Percentiles rank a stretch among this genome's conserved stretches.
phyloP scores from a whole-genome alignment of 2,113 vertebrate species.

The Paradisaea rubra region DNA sequence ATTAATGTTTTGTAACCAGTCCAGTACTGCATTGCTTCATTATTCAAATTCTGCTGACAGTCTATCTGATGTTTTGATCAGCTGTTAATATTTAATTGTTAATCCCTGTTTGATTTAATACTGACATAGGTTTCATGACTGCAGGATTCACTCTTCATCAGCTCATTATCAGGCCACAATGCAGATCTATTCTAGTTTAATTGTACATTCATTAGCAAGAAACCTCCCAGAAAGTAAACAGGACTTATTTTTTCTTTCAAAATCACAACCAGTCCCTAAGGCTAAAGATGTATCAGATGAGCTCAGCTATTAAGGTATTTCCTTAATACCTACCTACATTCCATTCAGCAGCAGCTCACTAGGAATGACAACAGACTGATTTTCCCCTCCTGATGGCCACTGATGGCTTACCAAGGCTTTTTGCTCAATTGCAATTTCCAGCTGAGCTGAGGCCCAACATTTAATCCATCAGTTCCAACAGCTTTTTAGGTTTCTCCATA shows the following conservation, averaged over 20 bases:
- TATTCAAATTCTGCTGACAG: neutral
- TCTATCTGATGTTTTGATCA: constrained; percentile 16
- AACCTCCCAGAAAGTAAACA: neutral
- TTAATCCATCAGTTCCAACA: neutral
- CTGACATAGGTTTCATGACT: neutral
- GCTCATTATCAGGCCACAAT: neutral
- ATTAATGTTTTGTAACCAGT: neutral
- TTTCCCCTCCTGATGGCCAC: neutral
- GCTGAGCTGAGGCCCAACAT: neutral
- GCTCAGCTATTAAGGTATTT: neutral
- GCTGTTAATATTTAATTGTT: constrained; percentile 28
- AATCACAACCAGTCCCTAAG: neutral
- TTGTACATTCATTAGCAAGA: neutral
- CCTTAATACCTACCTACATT: neutral
- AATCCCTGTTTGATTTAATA: constrained; percentile 5
- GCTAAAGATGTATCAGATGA: neutral
- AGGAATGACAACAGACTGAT: neutral
- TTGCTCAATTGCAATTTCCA: neutral
- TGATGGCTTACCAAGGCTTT: neutral
- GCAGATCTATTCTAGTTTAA: neutral
- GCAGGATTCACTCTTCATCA: neutral
- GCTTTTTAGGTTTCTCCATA: neutral
- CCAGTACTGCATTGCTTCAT: neutral
- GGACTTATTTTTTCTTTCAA: neutral
- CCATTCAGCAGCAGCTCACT: neutral